phyloP scores from a whole-genome alignment of 2,797 vertebrate genomes.

The Eulemur coronatus region DNA sequence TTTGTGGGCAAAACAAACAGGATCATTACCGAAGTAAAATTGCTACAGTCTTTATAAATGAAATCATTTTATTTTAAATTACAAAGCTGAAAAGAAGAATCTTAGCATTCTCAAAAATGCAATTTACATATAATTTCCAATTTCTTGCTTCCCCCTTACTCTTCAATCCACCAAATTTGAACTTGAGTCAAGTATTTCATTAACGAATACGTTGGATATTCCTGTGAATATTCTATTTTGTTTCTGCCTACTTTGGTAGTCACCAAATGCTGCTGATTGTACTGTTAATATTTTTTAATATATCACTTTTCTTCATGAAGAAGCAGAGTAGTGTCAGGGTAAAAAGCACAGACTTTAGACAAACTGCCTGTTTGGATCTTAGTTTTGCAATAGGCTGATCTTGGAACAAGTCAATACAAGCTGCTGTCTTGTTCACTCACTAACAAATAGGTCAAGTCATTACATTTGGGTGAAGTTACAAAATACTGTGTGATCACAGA shows the following conservation, averaged over 20 bases:
- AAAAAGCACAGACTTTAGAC: neutral
- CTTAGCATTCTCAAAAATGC: neutral
- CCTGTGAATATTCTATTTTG: neutral
- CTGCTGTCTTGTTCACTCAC: neutral
- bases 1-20: neutral
- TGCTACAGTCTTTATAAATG: neutral
- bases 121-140: neutral
- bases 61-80: neutral
- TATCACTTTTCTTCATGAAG: neutral
- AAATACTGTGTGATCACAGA: slow-evolving; percentile 51
- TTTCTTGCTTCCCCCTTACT: neutral
- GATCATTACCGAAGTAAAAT: neutral
- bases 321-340: neutral
- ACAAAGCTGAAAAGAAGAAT: neutral
- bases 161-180: neutral
- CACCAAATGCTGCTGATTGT: neutral
- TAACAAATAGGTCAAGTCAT: slow-evolving; percentile 56
- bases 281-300: neutral
- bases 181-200: neutral
- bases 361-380: neutral
- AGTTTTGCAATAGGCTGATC: neutral
- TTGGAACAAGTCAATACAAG: neutral
- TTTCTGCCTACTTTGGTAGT: neutral
- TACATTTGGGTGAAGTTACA: slow-evolving; percentile 45
- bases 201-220: neutral